Percentiles rank a stretch among this genome's conserved stretches.
Evolutionary conservation across 30 jellyfish, hydroid and myxozoan species (phyloP).

Genomic region (Rhopilema esculentum): DNA sequence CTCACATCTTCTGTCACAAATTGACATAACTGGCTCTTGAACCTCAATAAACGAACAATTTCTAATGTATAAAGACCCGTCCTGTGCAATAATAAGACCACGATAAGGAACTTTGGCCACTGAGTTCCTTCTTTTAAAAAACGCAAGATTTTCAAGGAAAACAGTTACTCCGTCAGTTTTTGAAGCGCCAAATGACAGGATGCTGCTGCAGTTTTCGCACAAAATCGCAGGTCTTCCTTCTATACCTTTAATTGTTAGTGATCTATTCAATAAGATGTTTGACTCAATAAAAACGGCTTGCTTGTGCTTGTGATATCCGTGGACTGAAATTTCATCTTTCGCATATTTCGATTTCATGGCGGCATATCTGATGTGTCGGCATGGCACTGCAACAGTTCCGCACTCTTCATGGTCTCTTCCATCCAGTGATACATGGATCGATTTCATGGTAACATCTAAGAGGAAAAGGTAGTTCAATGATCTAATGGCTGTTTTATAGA

Average conservation of each 20-base stretch:
- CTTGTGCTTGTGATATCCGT: neutral
- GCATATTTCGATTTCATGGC: neutral
- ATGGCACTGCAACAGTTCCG: conserved; percentile 8
- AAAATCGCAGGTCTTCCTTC: neutral
- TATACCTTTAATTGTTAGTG: neutral
- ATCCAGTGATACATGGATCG: neutral
- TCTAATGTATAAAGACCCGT: neutral
- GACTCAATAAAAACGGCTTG: neutral
- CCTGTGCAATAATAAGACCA: neutral
- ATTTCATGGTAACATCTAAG: neutral
- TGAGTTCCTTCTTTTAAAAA: no score
- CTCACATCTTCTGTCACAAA: neutral
- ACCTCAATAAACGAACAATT: conserved; percentile 4
- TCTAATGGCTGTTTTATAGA: no score
- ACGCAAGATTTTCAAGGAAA: no score
- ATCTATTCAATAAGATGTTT: neutral
- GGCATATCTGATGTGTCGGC: neutral
- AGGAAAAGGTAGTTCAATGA: no score
- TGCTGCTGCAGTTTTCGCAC: no score
- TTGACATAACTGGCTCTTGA: neutral
- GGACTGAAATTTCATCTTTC: neutral
- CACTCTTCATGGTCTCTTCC: conserved; percentile 1
- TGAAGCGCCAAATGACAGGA: no score
- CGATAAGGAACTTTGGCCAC: no score
- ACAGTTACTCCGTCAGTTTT: no score